Percentiles rank a stretch among this genome's conserved stretches.
phyloP scores from a whole-genome alignment of 2,797 vertebrate genomes.

The Psittacula echo region DNA sequence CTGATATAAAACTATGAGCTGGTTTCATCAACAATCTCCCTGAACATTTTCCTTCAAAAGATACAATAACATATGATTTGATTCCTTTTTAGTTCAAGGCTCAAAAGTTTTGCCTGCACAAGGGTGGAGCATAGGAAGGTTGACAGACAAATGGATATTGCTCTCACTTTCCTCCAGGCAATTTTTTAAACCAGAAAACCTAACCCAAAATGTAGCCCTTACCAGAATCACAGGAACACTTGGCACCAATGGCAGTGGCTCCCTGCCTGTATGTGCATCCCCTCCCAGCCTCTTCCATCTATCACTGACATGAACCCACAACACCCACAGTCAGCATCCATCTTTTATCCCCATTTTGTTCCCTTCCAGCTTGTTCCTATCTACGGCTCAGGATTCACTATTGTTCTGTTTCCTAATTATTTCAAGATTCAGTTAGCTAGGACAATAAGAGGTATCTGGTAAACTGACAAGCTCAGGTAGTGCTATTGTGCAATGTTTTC shows the following conservation, averaged over 20 bases:
- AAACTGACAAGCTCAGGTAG: background rate
- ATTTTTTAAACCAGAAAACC: background rate
- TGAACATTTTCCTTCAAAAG: constrained; percentile 28
- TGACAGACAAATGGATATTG: background rate
- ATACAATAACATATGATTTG: constrained; percentile 15
- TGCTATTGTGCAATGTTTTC: constrained; percentile 9
- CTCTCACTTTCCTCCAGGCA: background rate
- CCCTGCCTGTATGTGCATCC: background rate
- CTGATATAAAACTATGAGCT: background rate
- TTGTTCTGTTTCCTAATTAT: background rate
- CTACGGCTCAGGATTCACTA: background rate
- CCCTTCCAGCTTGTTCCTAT: background rate
- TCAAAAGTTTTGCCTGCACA: background rate
- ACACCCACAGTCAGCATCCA: background rate
- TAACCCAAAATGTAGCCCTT: background rate
- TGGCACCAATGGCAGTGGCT: background rate
- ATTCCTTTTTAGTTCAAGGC: constrained; percentile 11
- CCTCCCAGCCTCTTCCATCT: background rate
- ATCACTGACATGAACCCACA: background rate
- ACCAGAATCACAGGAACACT: background rate
- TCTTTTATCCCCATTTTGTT: background rate
- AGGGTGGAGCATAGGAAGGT: background rate
- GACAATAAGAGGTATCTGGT: background rate
- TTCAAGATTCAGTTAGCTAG: background rate
- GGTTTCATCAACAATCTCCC: background rate